Percentiles rank a stretch among this genome's conserved stretches.
phyloP scores from a whole-genome alignment of 2,113 vertebrate species.

The Pholis gunnellus region DNA sequence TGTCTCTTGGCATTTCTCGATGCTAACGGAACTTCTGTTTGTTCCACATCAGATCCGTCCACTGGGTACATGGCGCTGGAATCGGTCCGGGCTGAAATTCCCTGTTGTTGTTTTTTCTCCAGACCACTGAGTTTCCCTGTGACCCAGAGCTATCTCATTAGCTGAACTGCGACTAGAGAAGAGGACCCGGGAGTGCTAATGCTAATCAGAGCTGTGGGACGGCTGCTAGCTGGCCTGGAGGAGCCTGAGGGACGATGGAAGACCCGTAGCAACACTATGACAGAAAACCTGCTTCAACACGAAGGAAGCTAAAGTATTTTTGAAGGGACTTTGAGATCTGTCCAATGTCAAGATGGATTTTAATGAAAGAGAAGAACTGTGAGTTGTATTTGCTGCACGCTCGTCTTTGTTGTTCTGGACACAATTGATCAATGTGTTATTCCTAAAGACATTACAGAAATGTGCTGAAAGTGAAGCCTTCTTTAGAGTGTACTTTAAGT shows the following conservation, averaged over 20 bases:
- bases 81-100: slow-evolving; percentile 40
- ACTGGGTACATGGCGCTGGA: slow-evolving; percentile 24
- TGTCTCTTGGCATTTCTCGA: slow-evolving; percentile 35
- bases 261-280: slow-evolving; percentile 51
- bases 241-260: slow-evolving; percentile 48
- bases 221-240: slow-evolving; percentile 46
- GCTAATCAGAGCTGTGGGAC: slow-evolving; percentile 68
- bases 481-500: neutral
- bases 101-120: slow-evolving; percentile 30
- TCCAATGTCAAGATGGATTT: slow-evolving; percentile 8
- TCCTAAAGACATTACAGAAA: neutral
- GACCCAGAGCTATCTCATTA: slow-evolving; percentile 69
- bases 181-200: slow-evolving; percentile 51
- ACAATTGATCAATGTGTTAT: neutral
- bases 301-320: slow-evolving; percentile 21
- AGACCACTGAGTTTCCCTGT: slow-evolving; percentile 51
- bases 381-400: neutral
- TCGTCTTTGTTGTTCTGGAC: neutral
- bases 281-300: slow-evolving; percentile 42
- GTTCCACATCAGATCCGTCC: slow-evolving; percentile 38
- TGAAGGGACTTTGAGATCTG: slow-evolving; percentile 50
- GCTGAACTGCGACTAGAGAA: slow-evolving; percentile 37
- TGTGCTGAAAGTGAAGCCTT: neutral
- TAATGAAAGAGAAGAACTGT: slow-evolving; percentile 3
- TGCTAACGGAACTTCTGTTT: slow-evolving; percentile 47